Base-by-base conservation (phyloP, 1,140 invertebrate species). In the Neuroterus valhalla region DNA sequence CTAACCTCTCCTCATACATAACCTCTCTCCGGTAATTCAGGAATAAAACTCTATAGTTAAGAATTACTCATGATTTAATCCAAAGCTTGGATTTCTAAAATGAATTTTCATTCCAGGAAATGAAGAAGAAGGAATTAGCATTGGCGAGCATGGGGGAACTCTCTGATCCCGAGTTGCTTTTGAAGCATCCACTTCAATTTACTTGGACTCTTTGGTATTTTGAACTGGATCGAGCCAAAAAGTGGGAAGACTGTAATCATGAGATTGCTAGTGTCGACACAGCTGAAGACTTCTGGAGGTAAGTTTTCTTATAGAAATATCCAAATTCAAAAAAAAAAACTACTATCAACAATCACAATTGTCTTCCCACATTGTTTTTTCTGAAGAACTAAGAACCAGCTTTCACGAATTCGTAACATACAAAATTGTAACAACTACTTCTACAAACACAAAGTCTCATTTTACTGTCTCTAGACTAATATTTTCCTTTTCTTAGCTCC, bases 231-330 rank as follows among this genome's bases (percentile, higher is more conserved):
- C 94, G 95, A 81, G 93, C 91, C 74, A 96, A 96, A 87, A 87
- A 92, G 55, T 99, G 98, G 98, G 96, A 97, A 88, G 96, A 98
- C 79, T 98, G 98, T 90, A 93, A 98, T 78, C 95, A 96, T 84
- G 94, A 98, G 91, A 95, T 99, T 43, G 96, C 96, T 45, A 94
- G 94, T 73, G 98, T 99, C 90, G 94, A 97, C 86, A 98, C 97
- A 42, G 98, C 99, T 38, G 98, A 99, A 93, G 98, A 99, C 91
- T 99, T 99, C 87, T 99, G 98, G 98, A 97, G 96, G 96, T 98
- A 92, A 91, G 88, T 79, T 14, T 44, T 43, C 15, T 23, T 73
- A 74, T 70, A 62, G 66, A 55, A 11, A 45, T n/a, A 43, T 66
- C n/a, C 10, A 45, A 68, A 3, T 19, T 23, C 52, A 68, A 68